These are phyloP conservation scores for Carcharodon carcharias DNA, from an alignment of 2,797 vertebrate species.

Conservation along the genomic window DNA sequence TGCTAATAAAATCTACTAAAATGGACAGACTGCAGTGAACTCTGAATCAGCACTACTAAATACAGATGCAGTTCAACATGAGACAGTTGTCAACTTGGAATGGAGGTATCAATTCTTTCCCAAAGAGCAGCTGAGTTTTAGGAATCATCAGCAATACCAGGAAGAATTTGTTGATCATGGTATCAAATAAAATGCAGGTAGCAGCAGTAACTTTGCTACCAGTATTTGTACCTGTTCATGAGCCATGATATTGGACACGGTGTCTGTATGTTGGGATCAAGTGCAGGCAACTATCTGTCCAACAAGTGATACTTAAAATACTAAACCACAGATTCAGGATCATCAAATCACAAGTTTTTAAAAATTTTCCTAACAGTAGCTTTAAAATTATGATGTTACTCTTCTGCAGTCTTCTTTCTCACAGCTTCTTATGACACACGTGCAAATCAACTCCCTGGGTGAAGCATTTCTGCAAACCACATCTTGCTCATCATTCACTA, in stretches of 20 bases:
- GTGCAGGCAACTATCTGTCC: neutral
- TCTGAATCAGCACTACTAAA: neutral
- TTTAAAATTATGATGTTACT: neutral
- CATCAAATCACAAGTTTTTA: neutral
- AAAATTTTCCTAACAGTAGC: neutral
- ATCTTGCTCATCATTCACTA: neutral
- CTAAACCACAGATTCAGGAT: neutral
- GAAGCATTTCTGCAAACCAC: neutral
- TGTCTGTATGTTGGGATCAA: neutral
- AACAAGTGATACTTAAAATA: neutral
- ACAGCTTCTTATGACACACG: neutral
- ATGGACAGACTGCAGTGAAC: neutral
- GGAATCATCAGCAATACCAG: neutral
- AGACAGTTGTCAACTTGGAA: neutral
- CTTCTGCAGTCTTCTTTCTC: neutral
- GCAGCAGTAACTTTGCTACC: neutral
- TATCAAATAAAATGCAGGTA: neutral
- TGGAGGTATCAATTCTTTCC: neutral
- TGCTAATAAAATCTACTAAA: slow-evolving; percentile 14
- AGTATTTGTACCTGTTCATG: neutral
- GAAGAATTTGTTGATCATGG: neutral
- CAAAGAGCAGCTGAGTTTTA: neutral
- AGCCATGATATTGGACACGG: neutral
- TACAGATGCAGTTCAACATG: neutral
- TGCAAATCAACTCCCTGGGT: neutral